Evolutionary conservation across 2,888 invertebrate genomes (phyloP), one percentile per base, ranked within the genome.

Genomic region (Amblyjoppa proteus): DNA sequence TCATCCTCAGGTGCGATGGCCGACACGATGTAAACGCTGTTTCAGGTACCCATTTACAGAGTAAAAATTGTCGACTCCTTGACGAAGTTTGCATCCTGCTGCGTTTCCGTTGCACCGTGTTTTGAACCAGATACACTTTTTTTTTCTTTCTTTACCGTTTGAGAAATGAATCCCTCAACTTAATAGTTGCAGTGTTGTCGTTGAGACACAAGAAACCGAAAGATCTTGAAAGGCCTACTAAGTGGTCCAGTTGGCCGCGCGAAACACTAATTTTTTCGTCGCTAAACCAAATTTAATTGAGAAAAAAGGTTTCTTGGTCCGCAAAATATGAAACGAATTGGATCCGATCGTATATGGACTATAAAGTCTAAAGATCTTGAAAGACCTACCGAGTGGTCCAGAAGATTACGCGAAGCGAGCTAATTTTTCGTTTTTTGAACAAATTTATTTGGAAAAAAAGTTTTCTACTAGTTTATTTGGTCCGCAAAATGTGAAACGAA

Each of bases 1-100:
- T 94, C 98, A 98, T 95, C 98, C 98, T 84, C 98, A 98, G 95
- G 98, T 98, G 90, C 96, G 98, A 92, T 98, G 98, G 97, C 98
- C 98, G 71, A 98, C 98, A 82, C 96, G 98, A 92, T 98, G 98
- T 95, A 98, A 98, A 95, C 95, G 98, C 90, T 98, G 98, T 94
- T 98, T 98, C 95, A 96, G 97, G 96, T 96, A 90, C 71, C 58
- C 51, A 84, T 31, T 34, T 31, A 28, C 34, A 53, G 49, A 79
- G 49, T 68, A 68, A 49, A 41, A 31, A 68, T 58, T 34, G 51
- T 66, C 34, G 66, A 76, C 76, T 49, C 38, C 38, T 76, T 49
- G 49, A n/a, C 31, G 11, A 34, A 64, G 45, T 31, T 64, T 25
- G 9, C 49, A 64, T 64, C 4, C 20, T 51, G 16, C 61, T 75